Conservation (phyloP, 2,113 vertebrate genomes). For the Epinephelus cyanopodus region DNA sequence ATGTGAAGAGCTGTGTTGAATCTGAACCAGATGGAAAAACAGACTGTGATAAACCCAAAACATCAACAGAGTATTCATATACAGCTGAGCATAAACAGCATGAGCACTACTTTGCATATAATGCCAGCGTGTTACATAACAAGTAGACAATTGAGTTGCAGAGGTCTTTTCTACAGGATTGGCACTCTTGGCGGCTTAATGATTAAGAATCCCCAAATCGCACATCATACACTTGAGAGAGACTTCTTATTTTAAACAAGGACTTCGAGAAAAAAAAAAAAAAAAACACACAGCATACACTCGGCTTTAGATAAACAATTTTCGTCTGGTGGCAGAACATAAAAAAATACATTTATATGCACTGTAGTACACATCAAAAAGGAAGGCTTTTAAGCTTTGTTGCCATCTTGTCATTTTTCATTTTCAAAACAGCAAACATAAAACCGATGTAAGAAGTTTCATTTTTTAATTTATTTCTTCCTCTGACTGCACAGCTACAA, state of each 20-base stretch:
- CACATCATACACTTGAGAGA: conserved; percentile 25
- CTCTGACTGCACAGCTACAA: conserved; percentile 25
- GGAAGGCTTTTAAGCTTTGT: conserved; percentile 41
- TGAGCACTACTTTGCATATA: conserved; percentile 47
- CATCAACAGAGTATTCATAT: not conserved
- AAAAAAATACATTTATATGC: conserved; percentile 48
- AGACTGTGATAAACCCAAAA: conserved; percentile 10
- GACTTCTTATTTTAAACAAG: conserved; percentile 33
- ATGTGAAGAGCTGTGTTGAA: conserved; percentile 3
- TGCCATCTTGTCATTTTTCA: conserved; percentile 12
- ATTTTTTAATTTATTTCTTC: conserved; percentile 12
- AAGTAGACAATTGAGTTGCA: conserved; percentile 29
- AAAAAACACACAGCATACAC: conserved; percentile 23
- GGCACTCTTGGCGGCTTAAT: conserved; percentile 64
- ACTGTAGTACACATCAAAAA: conserved; percentile 36
- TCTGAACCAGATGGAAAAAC: conserved; percentile 14
- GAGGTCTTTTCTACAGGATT: conserved; percentile 46
- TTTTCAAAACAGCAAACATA: conserved; percentile 24
- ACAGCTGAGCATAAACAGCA: conserved; percentile 11
- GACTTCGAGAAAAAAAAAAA: conserved; percentile 20
- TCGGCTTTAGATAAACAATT: conserved; percentile 26
- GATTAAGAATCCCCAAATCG: conserved; percentile 47
- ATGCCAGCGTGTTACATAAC: conserved; percentile 45
- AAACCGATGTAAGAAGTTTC: not conserved
- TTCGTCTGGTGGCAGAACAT: conserved; percentile 28